phyloP scores from a whole-genome alignment of 1,140 invertebrate genomes.

The Listronotus oregonensis region DNA sequence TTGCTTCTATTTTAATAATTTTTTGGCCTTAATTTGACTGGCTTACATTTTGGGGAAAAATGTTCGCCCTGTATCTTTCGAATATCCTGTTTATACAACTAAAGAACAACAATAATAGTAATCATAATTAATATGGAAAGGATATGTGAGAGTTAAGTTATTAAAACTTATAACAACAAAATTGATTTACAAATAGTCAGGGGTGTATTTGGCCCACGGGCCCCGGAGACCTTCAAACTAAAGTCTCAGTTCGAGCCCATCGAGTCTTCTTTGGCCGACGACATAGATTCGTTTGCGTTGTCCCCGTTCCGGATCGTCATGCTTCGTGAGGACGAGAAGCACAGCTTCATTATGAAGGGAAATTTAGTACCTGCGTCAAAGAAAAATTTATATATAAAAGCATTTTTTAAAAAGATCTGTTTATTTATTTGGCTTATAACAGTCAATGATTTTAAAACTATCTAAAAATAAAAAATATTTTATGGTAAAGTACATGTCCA shows the following conservation, averaged over 20 bases:
- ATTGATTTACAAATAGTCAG: conserved; percentile 18
- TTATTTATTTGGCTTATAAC: too few species aligned
- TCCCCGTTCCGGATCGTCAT: conserved; percentile 61
- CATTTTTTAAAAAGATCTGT: too few species aligned
- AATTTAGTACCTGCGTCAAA: conserved; percentile 83
- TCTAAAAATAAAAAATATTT: too few species aligned
- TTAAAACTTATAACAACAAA: conserved; percentile 30
- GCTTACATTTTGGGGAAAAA: neutral
- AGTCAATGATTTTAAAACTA: too few species aligned
- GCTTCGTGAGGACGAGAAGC: conserved; percentile 87
- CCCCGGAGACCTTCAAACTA: too few species aligned
- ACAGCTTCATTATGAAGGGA: conserved; percentile 96
- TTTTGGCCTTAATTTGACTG: too few species aligned
- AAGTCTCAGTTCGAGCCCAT: conserved; percentile 26
- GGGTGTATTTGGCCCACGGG: neutral
- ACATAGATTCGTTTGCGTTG: conserved; percentile 38
- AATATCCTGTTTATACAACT: conserved; percentile 13
- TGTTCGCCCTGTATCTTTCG: neutral
- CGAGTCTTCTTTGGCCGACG: conserved; percentile 30
- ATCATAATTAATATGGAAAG: conserved; percentile 43
- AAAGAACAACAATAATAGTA: conserved; percentile 18
- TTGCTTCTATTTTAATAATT: too few species aligned
- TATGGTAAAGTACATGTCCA: too few species aligned
- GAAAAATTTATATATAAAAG: conserved; percentile 33
- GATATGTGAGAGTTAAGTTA: conserved; percentile 49